Percentiles rank a stretch among this genome's conserved stretches.
Evolutionary conservation across 2,113 vertebrate species (phyloP).

Genomic region (Carettochelys insculpta): DNA sequence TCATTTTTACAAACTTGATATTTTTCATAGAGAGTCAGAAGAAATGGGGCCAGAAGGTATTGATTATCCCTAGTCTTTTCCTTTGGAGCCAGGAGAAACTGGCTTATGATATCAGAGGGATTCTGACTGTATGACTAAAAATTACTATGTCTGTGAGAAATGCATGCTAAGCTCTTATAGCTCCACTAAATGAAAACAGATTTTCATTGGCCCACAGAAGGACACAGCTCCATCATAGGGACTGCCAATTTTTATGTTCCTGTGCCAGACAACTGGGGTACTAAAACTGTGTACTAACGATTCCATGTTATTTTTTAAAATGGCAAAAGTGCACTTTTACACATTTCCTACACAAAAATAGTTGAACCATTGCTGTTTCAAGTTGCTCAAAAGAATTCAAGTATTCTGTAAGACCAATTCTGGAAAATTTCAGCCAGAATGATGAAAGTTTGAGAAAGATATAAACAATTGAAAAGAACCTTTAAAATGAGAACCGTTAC

Average conservation of each 20-base stretch:
- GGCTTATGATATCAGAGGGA: not conserved
- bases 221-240: fast-evolving
- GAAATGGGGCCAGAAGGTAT: not conserved
- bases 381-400: not conserved
- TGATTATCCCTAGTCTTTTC: not conserved
- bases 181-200: not conserved
- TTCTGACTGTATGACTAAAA: not conserved
- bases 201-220: not conserved
- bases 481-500: not conserved
- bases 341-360: not conserved
- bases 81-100: not conserved
- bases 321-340: not conserved
- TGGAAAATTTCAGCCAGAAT: not conserved
- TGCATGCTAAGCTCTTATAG: not conserved
- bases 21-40: not conserved
- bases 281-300: not conserved
- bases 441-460: not conserved
- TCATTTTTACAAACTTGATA: not conserved
- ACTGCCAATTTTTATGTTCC: not conserved
- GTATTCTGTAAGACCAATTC: not conserved
- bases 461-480: not conserved
- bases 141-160: not conserved
- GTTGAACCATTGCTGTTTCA: not conserved
- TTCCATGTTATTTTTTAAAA: not conserved
- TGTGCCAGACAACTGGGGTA: not conserved